Base-by-base conservation (phyloP, 2,797 vertebrate genomes). In the Poecilia gillii region DNA sequence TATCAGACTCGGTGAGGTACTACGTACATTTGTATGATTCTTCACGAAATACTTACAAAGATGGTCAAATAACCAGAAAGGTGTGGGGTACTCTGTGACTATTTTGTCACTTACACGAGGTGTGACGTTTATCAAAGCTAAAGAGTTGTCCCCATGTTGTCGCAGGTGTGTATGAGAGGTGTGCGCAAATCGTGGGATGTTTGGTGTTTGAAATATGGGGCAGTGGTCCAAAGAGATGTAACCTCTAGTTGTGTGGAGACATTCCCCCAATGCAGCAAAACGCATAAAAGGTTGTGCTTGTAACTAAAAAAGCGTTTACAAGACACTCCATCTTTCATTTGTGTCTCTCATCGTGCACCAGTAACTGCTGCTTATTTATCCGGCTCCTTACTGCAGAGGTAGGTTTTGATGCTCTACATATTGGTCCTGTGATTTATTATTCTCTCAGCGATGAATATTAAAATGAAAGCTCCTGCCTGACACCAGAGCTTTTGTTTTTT, bases 341-440 rank as follows among this genome's bases (percentile, higher is more conserved):
- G 18, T 5, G 25, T 28, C 23, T 74, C 23, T 16, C 16, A 25
- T 36, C 4, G 49, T 49, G 6, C 20, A 23, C 18, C 23, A 53
- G 71, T 36, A 72, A 72, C 49, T 6, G 3, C 16, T n/a, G 28
- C 20, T 46, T 55, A 72, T 72, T 57, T 72, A 71, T 71, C 59
- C 20, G 4, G 39, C 76, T 57, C 31, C 68, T 57, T 55, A 23
- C 47, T 70, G 75, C 64, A 70, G 16, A 71, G n/a, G 36, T 53
- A 23, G 23, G 31, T 71, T 33, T 55, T 71, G 74, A 75, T 70
- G 75, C 49, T 77, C 49, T 43, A 45, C 16, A 71, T 51, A 45
- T 71, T 57, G 18, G 39, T 16, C n/a, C 41, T 72, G 5, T 78
- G 76, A 78, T 57, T 78, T 72, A 72, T 72, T 72, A 78, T 78